Conservation (phyloP, 64 coral and sea anemone species). For the Orbicella faveolata region DNA sequence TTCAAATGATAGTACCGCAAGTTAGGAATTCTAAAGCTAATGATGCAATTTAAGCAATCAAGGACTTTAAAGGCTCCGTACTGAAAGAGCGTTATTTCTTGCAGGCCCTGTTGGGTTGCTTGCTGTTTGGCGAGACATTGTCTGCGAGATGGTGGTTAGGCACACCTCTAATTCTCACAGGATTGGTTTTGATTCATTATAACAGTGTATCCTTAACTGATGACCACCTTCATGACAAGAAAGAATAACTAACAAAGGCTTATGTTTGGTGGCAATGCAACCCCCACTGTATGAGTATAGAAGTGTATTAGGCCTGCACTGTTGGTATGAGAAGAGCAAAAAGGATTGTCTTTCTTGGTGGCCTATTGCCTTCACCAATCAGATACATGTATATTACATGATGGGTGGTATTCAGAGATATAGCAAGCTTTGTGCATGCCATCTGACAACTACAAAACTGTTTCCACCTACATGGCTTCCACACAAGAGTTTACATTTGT, state of each 20-base stretch:
- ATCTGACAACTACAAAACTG: no score
- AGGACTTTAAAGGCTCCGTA: no score
- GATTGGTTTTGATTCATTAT: conserved; percentile 58
- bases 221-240: neutral
- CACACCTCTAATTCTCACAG: conserved; percentile 63
- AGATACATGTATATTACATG: no score
- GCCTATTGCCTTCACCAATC: no score
- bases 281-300: neutral
- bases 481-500: neutral
- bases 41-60: no score
- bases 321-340: neutral
- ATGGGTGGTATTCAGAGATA: no score
- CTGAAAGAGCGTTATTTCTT: conserved; percentile 3
- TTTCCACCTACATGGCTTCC: no score
- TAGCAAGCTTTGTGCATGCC: no score
- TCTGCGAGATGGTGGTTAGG: conserved; percentile 74
- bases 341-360: neutral
- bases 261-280: neutral
- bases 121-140: conserved; percentile 59
- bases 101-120: conserved; percentile 54
- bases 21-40: no score
- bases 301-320: no score
- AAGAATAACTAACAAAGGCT: neutral
- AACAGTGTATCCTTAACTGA: conserved; percentile 32
- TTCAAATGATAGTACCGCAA: no score